phyloP scores from a whole-genome alignment of 2,113 vertebrate genomes.

The Rattus norvegicus region GRCr8 NC_086019.1:79356501-79357000 shows the following conservation, averaged over 20 bases:
- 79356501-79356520: not conserved
- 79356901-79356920: not conserved
- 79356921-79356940: not conserved
- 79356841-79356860: not conserved
- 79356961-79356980: not conserved
- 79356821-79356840: not conserved
- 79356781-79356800: not conserved
- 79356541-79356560: not conserved
- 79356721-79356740: not conserved
- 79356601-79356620: not conserved
- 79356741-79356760: not conserved
- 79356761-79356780: not conserved
- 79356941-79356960: not conserved
- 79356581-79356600: not conserved
- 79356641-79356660: not conserved
- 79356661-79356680: not conserved
- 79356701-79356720: not conserved
- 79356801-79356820: not conserved
- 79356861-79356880: not conserved
- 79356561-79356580: not conserved
- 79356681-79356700: not conserved
- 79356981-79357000: not conserved
- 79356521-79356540: not conserved
- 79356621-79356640: not conserved
- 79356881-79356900: not conserved